Evolutionary conservation across 2,797 vertebrate species (phyloP).

Genomic region (Micromesistius poutassou): DNA sequence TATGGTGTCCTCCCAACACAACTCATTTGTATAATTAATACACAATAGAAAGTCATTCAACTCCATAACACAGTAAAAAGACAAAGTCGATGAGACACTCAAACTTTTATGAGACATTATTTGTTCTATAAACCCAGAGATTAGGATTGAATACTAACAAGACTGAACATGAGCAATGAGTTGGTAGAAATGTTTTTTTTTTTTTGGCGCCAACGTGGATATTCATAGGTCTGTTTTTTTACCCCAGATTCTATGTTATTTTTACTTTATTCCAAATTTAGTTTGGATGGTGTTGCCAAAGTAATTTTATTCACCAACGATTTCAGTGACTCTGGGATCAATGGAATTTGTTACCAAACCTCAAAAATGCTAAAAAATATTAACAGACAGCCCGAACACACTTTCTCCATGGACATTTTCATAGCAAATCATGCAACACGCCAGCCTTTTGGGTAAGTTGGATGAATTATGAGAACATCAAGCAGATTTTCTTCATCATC

Average conservation of each 20-base stretch:
- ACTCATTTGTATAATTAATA: background rate
- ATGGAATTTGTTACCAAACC: background rate
- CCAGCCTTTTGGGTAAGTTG: background rate
- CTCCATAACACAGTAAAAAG: background rate
- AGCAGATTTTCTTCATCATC: no score
- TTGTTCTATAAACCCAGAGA: background rate
- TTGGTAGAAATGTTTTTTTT: background rate
- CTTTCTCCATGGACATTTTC: background rate
- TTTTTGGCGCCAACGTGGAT: background rate
- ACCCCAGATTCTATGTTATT: background rate
- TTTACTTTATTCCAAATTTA: background rate
- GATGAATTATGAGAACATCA: no score
- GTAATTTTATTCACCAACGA: background rate
- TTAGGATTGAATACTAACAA: background rate
- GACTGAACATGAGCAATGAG: background rate
- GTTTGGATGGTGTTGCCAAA: background rate
- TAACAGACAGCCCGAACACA: background rate
- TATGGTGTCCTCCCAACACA: background rate
- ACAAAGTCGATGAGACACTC: background rate
- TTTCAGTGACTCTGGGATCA: background rate
- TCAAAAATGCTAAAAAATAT: background rate
- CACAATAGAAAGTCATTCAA: constrained; percentile 1
- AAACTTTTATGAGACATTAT: background rate
- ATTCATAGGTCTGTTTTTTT: background rate
- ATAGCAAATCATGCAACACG: background rate